These are phyloP conservation scores for Rhodinocichla rosea DNA, from an alignment of 2,113 vertebrate species.

Conservation along the genomic window DNA sequence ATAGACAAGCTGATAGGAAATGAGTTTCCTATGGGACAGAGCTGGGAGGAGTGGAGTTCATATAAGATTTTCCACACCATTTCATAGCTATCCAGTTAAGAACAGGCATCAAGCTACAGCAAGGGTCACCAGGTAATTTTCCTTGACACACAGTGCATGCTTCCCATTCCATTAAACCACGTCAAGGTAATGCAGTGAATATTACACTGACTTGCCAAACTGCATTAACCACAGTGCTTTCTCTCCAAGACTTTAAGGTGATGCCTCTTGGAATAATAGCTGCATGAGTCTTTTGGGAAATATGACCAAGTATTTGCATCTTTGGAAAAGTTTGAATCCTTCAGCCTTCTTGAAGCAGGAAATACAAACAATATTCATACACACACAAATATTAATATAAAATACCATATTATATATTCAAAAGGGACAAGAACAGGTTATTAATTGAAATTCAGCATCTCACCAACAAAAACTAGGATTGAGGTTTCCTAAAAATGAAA, in stretches of 20 bases:
- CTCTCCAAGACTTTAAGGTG: not conserved
- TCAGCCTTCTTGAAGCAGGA: not conserved
- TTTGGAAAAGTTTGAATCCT: not conserved
- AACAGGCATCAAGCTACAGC: not conserved
- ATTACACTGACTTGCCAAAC: constrained; percentile 3
- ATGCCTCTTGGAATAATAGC: constrained; percentile 15
- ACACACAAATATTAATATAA: not conserved
- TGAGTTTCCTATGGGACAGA: not conserved
- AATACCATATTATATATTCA: not conserved
- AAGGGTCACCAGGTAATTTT: constrained; percentile 57
- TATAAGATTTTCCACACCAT: constrained; percentile 12
- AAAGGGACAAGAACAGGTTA: not conserved
- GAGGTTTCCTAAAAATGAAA: not conserved
- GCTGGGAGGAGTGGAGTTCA: not conserved
- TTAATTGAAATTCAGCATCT: not conserved
- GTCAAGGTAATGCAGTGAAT: constrained; percentile 14
- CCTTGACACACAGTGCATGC: not conserved
- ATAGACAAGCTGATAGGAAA: not conserved
- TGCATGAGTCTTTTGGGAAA: not conserved
- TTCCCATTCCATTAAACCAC: constrained; percentile 30
- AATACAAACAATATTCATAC: not conserved
- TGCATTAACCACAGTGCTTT: not conserved
- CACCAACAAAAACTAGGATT: not conserved
- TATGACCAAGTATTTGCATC: not conserved
- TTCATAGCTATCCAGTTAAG: not conserved